Evolutionary conservation across 2,113 vertebrate species (phyloP).

Genomic region (Raja brachyura): DNA sequence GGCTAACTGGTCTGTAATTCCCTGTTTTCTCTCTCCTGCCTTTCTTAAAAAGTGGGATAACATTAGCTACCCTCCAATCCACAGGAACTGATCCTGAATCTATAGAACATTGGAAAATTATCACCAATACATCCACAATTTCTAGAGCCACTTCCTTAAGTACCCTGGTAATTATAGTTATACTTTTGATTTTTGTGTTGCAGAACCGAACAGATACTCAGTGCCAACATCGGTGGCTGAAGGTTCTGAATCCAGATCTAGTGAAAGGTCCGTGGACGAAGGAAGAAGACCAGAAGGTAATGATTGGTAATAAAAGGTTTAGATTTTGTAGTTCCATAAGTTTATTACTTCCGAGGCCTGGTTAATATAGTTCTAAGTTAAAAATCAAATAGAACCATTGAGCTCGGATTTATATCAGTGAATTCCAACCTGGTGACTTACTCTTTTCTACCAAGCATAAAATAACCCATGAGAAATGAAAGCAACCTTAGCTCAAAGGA

Average conservation of each 20-base stretch:
- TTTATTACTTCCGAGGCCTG: neutral
- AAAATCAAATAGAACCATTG: neutral
- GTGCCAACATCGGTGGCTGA: constrained; percentile 92
- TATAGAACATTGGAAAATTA: no score
- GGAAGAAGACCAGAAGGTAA: constrained; percentile 93
- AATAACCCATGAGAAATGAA: neutral
- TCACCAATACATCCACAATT: no score
- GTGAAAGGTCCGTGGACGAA: constrained; percentile 98
- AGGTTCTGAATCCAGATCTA: constrained; percentile 87
- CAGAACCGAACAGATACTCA: constrained; percentile 89
- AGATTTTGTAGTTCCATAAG: neutral
- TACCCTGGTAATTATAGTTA: neutral
- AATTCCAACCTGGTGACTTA: neutral
- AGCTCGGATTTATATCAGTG: neutral
- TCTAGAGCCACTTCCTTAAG: no score
- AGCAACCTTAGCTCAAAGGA: no score
- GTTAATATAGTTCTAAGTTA: neutral
- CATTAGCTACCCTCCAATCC: no score
- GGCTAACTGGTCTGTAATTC: no score
- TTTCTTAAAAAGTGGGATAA: no score
- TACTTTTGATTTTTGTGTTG: neutral
- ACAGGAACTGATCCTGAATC: no score
- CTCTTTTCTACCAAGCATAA: neutral
- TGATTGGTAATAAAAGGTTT: neutral
- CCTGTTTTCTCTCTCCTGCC: no score